Evolutionary conservation across 2,888 invertebrate genomes (phyloP).

Genomic region (Axea sp.): DNA sequence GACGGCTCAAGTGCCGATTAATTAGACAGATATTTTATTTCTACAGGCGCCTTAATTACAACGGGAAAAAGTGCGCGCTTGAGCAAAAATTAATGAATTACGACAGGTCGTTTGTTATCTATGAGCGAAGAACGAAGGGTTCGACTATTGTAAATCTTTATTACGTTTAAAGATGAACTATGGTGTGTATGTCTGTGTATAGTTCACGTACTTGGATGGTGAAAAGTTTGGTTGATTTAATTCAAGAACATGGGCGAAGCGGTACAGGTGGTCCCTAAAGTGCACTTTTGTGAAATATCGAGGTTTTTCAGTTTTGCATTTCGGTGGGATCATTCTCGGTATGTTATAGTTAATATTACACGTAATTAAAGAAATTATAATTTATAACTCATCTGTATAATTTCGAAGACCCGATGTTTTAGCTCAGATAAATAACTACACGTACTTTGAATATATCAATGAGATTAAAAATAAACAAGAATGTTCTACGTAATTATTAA

Average conservation of each 20-base stretch:
- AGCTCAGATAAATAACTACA: too few species aligned
- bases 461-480: too few species aligned
- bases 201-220: not conserved
- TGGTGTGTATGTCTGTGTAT: too few species aligned
- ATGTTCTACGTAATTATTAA: too few species aligned
- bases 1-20: constrained; percentile 38
- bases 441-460: too few species aligned
- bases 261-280: constrained; percentile 30
- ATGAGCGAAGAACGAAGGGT: constrained; percentile 14
- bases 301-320: constrained; percentile 36
- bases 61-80: too few species aligned
- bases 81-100: constrained; percentile 20
- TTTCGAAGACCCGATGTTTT: too few species aligned
- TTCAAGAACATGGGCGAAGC: constrained; percentile 23
- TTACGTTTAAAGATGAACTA: constrained; percentile 31
- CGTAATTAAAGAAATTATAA: too few species aligned
- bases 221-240: constrained; percentile 47
- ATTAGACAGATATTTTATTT: constrained; percentile 36
- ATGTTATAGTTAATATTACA: too few species aligned
- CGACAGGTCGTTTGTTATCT: constrained; percentile 16
- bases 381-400: too few species aligned
- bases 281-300: constrained; percentile 41
- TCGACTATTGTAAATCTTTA: constrained; percentile 42
- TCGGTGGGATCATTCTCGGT: too few species aligned
- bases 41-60: too few species aligned